Evolutionary conservation across 2,888 invertebrate species (phyloP).

Genomic region (Formica aserva): DNA sequence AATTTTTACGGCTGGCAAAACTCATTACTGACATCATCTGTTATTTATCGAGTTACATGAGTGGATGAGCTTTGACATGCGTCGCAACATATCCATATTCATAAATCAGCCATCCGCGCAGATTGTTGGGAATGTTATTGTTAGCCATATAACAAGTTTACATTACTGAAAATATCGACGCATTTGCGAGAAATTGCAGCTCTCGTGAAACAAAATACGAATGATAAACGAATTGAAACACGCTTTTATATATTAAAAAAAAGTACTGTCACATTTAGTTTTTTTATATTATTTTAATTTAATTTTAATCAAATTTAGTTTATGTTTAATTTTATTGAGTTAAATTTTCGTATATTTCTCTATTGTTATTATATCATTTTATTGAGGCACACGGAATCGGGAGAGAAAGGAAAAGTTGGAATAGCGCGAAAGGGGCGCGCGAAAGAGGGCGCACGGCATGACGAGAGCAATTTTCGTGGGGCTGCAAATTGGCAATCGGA

Average conservation of each 20-base stretch:
- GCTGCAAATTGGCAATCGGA: slow-evolving; percentile 82
- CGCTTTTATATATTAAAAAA: background rate
- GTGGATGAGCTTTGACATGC: slow-evolving; percentile 24
- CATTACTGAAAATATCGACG: background rate
- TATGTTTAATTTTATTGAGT: background rate
- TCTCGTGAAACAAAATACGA: slow-evolving; percentile 11
- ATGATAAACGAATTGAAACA: background rate
- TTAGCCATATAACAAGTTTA: slow-evolving; percentile 9
- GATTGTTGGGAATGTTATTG: slow-evolving; percentile 21
- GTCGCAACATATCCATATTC: slow-evolving; percentile 19
- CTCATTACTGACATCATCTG: background rate
- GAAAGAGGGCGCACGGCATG: slow-evolving; percentile 60
- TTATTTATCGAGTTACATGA: background rate
- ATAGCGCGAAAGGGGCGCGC: slow-evolving; percentile 34
- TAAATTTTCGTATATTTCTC: background rate
- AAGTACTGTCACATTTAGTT: background rate
- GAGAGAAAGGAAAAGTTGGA: slow-evolving; percentile 43
- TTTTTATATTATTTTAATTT: background rate
- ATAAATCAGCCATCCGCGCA: background rate
- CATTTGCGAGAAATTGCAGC: background rate
- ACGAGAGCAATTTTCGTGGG: slow-evolving; percentile 78
- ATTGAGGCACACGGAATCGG: slow-evolving; percentile 1
- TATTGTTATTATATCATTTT: background rate
- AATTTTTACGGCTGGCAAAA: background rate
- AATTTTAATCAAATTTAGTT: background rate